A percentile compares a stretch with the other conserved stretches of the same genome.
These are phyloP conservation scores for Prochilodus magdalenae DNA, from an alignment of 2,113 vertebrate species.

Conservation along the genomic window DNA sequence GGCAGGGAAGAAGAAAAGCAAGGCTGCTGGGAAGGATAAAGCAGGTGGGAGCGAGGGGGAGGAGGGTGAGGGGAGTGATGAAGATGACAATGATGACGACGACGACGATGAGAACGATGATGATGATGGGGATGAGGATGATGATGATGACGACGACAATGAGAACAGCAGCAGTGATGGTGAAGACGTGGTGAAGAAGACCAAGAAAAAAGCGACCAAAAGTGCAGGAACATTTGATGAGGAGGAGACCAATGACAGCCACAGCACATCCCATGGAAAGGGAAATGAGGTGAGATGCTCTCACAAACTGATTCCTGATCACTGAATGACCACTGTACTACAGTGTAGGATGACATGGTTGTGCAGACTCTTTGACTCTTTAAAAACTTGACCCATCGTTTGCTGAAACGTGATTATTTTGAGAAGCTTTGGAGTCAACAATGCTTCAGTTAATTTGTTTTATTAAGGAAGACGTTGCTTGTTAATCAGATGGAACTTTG, in stretches of 20 bases:
- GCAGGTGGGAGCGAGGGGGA: conserved; percentile 72
- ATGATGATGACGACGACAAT: conserved; percentile 81
- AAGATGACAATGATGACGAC: conserved; percentile 70
- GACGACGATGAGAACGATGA: conserved; percentile 84
- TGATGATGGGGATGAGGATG: conserved; percentile 68
- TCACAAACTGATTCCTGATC: too few species aligned
- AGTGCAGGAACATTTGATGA: conserved; percentile 89
- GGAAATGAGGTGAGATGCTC: conserved; percentile 89
- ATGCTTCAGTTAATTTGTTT: too few species aligned
- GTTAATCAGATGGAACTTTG: too few species aligned
- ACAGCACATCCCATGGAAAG: conserved; percentile 94
- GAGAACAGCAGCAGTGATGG: conserved; percentile 84
- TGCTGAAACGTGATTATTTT: too few species aligned
- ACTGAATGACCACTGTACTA: too few species aligned
- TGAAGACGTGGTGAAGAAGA: conserved; percentile 85
- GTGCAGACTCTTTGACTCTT: too few species aligned
- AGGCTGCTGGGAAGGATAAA: conserved; percentile 80
- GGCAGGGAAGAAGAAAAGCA: conserved; percentile 86
- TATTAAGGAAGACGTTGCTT: too few species aligned
- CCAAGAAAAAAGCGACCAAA: conserved; percentile 83
- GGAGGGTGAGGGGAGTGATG: conserved; percentile 82
- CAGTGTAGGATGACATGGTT: too few species aligned
- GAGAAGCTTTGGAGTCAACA: too few species aligned
- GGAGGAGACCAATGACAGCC: conserved; percentile 97
- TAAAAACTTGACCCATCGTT: too few species aligned